phyloP scores from a whole-genome alignment of 1,140 invertebrate species.

The Drosophila miranda region DNA sequence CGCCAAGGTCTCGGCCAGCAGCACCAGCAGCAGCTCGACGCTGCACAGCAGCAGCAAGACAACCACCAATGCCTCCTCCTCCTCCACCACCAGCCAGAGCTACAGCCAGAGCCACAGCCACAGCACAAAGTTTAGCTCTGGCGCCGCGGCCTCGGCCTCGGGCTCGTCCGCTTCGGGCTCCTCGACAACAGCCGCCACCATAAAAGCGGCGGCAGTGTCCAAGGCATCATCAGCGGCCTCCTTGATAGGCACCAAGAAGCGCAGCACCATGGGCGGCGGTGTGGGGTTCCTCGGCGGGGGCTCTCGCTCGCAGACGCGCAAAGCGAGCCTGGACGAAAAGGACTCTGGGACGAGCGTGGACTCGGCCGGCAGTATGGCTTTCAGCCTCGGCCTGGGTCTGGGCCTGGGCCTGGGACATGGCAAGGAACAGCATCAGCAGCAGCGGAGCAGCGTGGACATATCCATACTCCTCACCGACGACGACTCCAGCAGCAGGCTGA shows the following conservation, averaged over 20 bases:
- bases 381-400: conserved; percentile 43
- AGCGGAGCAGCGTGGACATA: conserved; percentile 76
- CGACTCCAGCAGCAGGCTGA: conserved; percentile 73
- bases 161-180: conserved; percentile 9
- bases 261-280: conserved; percentile 33
- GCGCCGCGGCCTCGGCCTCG: conserved; percentile 20
- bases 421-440: conserved; percentile 45
- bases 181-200: conserved; percentile 11
- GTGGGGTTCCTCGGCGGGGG: conserved; percentile 31
- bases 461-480: conserved; percentile 77
- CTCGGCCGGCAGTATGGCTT: conserved; percentile 48
- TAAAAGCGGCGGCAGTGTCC: conserved; percentile 18
- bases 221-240: conserved; percentile 21
- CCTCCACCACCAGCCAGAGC: conserved; percentile 2
- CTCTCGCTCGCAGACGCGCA: conserved; percentile 48
- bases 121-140: conserved; percentile 54
- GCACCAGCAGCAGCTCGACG: conserved; percentile 65
- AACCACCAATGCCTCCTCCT: conserved; percentile 24
- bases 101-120: conserved; percentile 11
- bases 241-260: conserved; percentile 49
- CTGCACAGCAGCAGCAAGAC: conserved; percentile 54
- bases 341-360: conserved; percentile 67
- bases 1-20: conserved; percentile 64
- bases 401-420: conserved; percentile 22
- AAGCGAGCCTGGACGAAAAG: conserved; percentile 76